These are phyloP conservation scores for Trachythela sp. DNA, from an alignment of 64 coral and sea anemone genomes.

Conservation along the genomic window DNA sequence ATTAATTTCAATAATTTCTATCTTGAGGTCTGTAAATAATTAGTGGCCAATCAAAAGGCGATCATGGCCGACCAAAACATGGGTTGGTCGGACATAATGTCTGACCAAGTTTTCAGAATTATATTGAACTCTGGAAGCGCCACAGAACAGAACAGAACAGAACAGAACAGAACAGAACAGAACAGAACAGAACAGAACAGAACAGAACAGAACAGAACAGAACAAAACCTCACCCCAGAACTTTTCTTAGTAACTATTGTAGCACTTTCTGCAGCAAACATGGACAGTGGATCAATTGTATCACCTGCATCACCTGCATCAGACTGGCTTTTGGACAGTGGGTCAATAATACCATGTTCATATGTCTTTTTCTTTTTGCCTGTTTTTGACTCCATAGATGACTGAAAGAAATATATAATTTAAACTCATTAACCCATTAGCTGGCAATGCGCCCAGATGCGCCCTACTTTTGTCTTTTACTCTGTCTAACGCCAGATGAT, in stretches of 20 bases:
- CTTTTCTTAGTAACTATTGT: slow-evolving; percentile 29
- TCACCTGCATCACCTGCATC: slow-evolving; percentile 73
- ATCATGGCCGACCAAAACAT: no score
- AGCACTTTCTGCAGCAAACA: slow-evolving; percentile 81
- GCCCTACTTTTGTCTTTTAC: no score
- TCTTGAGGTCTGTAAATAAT: no score
- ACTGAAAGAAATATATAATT: not conserved
- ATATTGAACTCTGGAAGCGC: no score
- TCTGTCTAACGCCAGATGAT: no score
- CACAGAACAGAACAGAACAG: no score
- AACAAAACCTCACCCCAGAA: slow-evolving; percentile 33
- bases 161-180: no score
- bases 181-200: not conserved
- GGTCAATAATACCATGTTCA: slow-evolving; percentile 16
- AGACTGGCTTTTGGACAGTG: slow-evolving; percentile 29
- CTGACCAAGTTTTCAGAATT: no score
- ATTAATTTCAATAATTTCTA: no score
- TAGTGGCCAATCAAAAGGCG: no score
- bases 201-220: not conserved
- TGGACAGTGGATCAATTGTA: slow-evolving; percentile 80
- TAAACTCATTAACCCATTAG: not conserved
- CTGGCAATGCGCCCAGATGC: no score
- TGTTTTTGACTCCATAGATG: not conserved
- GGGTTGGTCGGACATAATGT: no score
- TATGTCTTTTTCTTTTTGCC: not conserved